Conservation (phyloP, 2,888 invertebrate genomes). For the Neoascia interrupta region DNA sequence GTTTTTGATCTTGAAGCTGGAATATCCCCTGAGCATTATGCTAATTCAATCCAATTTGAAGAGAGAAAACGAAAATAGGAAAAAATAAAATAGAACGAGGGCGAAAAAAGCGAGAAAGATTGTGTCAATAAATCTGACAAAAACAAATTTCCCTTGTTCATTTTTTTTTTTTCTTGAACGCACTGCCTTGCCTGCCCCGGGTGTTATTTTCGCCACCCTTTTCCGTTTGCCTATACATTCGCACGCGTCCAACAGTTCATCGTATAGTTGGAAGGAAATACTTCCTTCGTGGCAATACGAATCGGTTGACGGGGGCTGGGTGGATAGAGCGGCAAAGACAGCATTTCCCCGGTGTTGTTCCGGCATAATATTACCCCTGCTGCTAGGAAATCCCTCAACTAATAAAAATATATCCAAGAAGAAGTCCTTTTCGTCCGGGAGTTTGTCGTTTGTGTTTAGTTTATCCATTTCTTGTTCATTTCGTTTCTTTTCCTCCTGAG, state of each 20-base stretch:
- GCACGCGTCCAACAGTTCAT: slow-evolving; percentile 64
- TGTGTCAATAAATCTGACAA: slow-evolving; percentile 69
- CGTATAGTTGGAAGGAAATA: slow-evolving; percentile 50
- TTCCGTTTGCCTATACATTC: slow-evolving; percentile 35
- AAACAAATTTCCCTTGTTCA: slow-evolving; percentile 62
- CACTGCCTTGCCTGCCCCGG: not conserved
- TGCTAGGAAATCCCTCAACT: slow-evolving; percentile 51
- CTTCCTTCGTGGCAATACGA: slow-evolving; percentile 33
- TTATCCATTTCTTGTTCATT: slow-evolving; percentile 18
- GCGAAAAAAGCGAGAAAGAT: slow-evolving; percentile 45
- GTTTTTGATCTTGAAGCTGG: slow-evolving; percentile 54
- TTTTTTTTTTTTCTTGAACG: slow-evolving; percentile 14
- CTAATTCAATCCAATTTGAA: slow-evolving; percentile 69
- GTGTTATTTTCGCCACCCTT: slow-evolving; percentile 55
- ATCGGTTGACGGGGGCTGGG: not conserved
- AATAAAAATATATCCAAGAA: slow-evolving; percentile 53
- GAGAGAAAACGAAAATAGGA: slow-evolving; percentile 12
- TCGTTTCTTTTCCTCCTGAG: not conserved
- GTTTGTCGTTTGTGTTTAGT: slow-evolving; percentile 48
- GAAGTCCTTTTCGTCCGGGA: slow-evolving; percentile 8
- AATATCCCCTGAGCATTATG: slow-evolving; percentile 69
- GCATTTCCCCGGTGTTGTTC: slow-evolving; percentile 30
- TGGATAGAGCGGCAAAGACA: slow-evolving; percentile 17
- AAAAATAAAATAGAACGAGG: slow-evolving; percentile 15
- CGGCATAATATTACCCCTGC: slow-evolving; percentile 30